phyloP scores from a whole-genome alignment of 2,113 vertebrate genomes.

The Rhineura floridana region DNA sequence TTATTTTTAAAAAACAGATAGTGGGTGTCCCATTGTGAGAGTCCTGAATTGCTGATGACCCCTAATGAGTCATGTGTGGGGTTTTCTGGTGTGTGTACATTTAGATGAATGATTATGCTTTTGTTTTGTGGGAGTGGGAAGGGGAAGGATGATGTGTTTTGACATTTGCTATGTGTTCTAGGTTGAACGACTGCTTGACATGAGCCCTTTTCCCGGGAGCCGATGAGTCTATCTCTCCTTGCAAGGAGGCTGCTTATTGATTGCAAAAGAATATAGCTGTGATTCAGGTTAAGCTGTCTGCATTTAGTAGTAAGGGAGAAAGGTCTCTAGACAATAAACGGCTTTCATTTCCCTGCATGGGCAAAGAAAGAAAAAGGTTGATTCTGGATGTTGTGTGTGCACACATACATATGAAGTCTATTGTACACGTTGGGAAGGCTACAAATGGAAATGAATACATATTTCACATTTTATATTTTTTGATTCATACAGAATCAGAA shows the following conservation, averaged over 20 bases:
- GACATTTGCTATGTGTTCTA: conserved; percentile 15
- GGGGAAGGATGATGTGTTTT: conserved; percentile 11
- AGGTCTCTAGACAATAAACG: neutral
- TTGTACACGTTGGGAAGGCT: neutral
- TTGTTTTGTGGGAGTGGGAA: neutral
- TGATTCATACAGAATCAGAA: neutral
- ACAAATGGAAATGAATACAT: neutral
- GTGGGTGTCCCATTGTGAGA: neutral
- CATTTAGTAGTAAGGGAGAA: neutral
- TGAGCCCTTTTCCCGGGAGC: conserved; percentile 7
- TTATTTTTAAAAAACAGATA: neutral
- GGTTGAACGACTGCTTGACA: conserved; percentile 9
- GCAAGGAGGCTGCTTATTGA: neutral
- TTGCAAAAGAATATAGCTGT: conserved; percentile 38
- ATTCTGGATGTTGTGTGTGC: neutral
- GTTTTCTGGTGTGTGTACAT: neutral
- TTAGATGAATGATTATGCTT: neutral
- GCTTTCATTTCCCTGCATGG: neutral
- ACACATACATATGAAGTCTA: neutral
- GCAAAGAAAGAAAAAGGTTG: neutral
- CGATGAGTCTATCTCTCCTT: conserved; percentile 15
- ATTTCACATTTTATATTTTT: neutral
- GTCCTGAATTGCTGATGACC: conserved; percentile 19
- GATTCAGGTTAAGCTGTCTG: conserved; percentile 37
- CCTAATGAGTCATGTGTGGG: neutral